Evolutionary conservation across 2,888 invertebrate species (phyloP), one percentile per base, ranked within the genome.

Genomic region (Ormyrus nitidulus): DNA sequence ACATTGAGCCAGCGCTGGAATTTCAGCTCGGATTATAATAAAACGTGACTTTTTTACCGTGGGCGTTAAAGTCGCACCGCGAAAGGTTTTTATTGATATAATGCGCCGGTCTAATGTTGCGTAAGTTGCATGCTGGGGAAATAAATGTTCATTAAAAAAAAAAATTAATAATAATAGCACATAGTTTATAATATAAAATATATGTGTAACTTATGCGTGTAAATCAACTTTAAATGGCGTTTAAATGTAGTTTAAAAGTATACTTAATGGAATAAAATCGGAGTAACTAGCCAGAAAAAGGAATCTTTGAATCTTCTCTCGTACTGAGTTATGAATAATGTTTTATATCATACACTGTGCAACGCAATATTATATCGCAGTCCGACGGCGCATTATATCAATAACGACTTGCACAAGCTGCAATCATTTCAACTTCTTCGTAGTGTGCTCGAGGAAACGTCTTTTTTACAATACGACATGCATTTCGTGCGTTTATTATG

Each of bases 261-360:
- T n/a, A 56, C 46, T 13, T 73, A 19, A 44, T 59, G 74, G 51
- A 34, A 75, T 73, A 53, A 76, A 53, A 54, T 6, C 19, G 19
- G 13, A 74, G 59, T 62, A 19, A 62, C 69, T 62, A 69, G 69
- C 59, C 62, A 53, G 61, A 49, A 54, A 76, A 6, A 19, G 19
- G 19, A 19, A 19, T 19, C 19, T 19, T 19, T 59, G 53, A 49
- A 19, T 54, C 46, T 76, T 34, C 54, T 54, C 48, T 76, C 69
- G 54, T 76, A 62, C 48, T 54, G 46, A 69, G 53, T 69, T 62
- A 54, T 54, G 48, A 64, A 54, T 54, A 74, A 74, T 64, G 76
- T 76, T 76, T 69, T 76, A 66, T 76, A 76, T 76, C 53, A 59
- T 69, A 34, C 56, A 76, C 69, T 69, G 69, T 66, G 76, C 69